A percentile compares a stretch with the other conserved stretches of the same genome.
Evolutionary conservation across 2,113 vertebrate genomes (phyloP).

Genomic region (Ariopsis seemanni): DNA sequence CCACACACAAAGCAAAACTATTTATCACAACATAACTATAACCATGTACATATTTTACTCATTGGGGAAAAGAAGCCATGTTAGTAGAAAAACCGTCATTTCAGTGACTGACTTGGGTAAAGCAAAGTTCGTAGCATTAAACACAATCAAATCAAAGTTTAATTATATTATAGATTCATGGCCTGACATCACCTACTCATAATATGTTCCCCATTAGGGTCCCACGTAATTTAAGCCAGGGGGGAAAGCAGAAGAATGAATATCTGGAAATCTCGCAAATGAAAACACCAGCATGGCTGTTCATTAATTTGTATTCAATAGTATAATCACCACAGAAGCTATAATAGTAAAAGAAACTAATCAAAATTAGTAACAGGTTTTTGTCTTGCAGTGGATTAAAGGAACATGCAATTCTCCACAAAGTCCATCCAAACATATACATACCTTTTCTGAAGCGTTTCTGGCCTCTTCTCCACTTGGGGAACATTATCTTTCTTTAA

Average conservation of each 20-base stretch:
- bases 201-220: neutral
- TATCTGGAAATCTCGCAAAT: neutral
- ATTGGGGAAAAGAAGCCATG: neutral
- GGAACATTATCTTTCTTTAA: conserved; percentile 56
- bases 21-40: neutral
- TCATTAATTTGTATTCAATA: neutral
- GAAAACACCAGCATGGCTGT: neutral
- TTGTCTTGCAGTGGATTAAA: neutral
- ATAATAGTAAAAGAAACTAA: neutral
- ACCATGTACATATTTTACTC: neutral
- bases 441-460: conserved; percentile 64
- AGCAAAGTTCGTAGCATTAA: neutral
- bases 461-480: conserved; percentile 55
- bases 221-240: neutral
- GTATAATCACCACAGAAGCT: neutral
- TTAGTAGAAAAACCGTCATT: neutral
- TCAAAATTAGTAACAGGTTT: neutral
- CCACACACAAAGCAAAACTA: neutral
- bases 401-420: neutral
- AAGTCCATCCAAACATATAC: neutral
- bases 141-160: too few relatives aligned
- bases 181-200: neutral
- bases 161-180: neutral
- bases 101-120: neutral
- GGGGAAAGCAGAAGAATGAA: neutral